Conservation (phyloP, 2,113 vertebrate species). For the Neolamprologus kungweensis region DNA sequence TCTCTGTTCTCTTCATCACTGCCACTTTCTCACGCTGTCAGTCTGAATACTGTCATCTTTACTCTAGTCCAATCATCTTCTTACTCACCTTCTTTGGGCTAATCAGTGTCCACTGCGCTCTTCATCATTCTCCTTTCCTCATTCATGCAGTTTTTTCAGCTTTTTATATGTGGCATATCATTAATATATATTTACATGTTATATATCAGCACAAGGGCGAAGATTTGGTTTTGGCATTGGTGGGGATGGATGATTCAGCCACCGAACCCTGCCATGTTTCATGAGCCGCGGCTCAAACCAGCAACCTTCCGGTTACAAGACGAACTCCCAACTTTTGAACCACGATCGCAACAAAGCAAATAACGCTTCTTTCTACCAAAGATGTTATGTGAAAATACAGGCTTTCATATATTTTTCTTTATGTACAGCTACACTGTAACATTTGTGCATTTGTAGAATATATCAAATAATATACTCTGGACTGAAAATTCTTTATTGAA, state of each 20-base stretch:
- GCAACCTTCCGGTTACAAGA: neutral
- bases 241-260: too few relatives aligned
- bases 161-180: neutral
- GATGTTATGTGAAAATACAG: neutral
- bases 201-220: too few relatives aligned
- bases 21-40: neutral
- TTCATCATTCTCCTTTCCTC: neutral
- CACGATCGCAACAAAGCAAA: neutral
- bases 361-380: neutral
- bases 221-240: too few relatives aligned
- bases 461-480: neutral
- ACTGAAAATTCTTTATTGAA: neutral
- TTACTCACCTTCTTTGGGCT: neutral
- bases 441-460: neutral
- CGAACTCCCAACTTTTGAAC: neutral
- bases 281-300: accelerated
- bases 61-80: neutral
- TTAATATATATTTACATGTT: neutral
- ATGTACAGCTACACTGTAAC: neutral
- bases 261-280: too few relatives aligned
- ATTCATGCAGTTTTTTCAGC: neutral
- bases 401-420: neutral
- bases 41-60: neutral
- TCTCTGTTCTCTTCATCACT: neutral
- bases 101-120: accelerated